phyloP scores from a whole-genome alignment of 2,888 invertebrate genomes.

The Cheilosia grossa region DNA sequence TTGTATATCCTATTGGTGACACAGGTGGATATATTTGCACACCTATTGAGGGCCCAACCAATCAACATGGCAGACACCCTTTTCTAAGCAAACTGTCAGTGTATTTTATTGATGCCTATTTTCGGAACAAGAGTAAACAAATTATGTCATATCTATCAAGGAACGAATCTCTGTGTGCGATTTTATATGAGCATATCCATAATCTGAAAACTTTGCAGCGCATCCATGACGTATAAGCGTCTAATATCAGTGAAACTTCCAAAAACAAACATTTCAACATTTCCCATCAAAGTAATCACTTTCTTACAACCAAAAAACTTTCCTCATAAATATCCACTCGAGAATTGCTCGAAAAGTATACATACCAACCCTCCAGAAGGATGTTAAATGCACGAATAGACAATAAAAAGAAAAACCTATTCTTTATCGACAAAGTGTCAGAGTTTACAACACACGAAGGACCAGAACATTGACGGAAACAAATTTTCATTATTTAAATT shows the following conservation, averaged over 20 bases:
- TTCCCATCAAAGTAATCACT: constrained; percentile 14
- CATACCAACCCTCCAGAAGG: constrained; percentile 1
- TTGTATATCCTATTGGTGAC: too few species aligned
- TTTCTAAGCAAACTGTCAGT: too few species aligned
- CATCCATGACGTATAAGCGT: neutral
- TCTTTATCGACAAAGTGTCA: constrained; percentile 34
- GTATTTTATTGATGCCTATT: too few species aligned
- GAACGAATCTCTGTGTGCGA: too few species aligned
- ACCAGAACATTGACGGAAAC: constrained; percentile 37
- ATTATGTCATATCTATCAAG: too few species aligned
- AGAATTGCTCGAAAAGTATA: neutral
- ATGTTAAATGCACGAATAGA: neutral
- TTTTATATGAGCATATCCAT: too few species aligned
- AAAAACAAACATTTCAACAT: constrained; percentile 17
- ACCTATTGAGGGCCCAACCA: too few species aligned
- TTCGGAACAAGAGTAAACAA: too few species aligned
- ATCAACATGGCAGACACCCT: too few species aligned
- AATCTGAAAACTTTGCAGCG: too few species aligned
- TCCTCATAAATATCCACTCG: constrained; percentile 29
- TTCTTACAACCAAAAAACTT: constrained; percentile 19
- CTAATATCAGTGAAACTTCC: neutral
- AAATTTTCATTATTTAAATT: constrained; percentile 36
- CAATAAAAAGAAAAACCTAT: constrained; percentile 20
- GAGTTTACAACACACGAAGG: constrained; percentile 34
- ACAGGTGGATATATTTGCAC: too few species aligned